phyloP scores from a whole-genome alignment of 1,140 invertebrate species.

The Bombus breviceps region DNA sequence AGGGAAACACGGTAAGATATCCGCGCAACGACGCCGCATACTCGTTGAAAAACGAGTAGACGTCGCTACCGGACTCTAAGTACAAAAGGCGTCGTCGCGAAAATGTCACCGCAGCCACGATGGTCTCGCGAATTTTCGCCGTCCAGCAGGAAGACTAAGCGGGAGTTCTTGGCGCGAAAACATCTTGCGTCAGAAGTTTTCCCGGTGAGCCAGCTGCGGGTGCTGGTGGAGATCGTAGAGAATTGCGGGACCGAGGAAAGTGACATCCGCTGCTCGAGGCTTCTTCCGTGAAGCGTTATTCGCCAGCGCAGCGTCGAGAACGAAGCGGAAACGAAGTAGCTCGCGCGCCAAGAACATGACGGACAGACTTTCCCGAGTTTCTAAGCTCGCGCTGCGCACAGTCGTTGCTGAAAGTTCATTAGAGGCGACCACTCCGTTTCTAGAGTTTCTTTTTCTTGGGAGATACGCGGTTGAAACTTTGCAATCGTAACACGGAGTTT shows the following conservation, averaged over 20 bases:
- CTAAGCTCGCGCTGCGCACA: not conserved
- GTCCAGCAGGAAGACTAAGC: constrained; percentile 25
- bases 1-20: not conserved
- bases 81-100: constrained; percentile 44
- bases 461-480: not conserved
- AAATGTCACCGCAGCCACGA: constrained; percentile 51
- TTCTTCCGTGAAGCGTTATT: constrained; percentile 48
- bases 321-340: constrained; percentile 51
- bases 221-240: constrained; percentile 9
- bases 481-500: not conserved
- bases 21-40: not conserved
- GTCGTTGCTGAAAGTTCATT: constrained; percentile 19
- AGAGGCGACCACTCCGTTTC: not conserved
- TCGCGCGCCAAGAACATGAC: constrained; percentile 48
- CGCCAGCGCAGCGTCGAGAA: constrained; percentile 29
- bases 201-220: constrained; percentile 42
- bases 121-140: constrained; percentile 53
- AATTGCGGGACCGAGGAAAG: constrained; percentile 40
- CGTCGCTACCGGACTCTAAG: not conserved
- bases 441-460: not conserved
- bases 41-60: constrained; percentile 16
- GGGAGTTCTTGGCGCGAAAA: constrained; percentile 59
- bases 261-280: constrained; percentile 28
- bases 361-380: constrained; percentile 34
- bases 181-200: constrained; percentile 68